Evolutionary conservation across 2,888 invertebrate genomes (phyloP).

Genomic region (Chrysotoxum bicinctum): DNA sequence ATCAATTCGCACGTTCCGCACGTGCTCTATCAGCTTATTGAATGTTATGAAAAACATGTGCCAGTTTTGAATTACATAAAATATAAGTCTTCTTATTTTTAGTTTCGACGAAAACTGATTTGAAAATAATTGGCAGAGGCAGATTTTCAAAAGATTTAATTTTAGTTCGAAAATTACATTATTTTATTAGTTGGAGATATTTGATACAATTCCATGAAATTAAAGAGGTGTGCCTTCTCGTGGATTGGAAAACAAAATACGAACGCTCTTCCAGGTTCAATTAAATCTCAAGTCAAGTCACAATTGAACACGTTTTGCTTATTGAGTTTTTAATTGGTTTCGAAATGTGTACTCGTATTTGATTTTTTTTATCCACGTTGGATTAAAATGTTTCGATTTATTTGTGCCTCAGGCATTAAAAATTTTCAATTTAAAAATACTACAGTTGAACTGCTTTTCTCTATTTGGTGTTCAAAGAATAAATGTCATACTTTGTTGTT

Average conservation of each 20-base stretch:
- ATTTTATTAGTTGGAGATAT: neutral
- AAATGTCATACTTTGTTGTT: too few relatives aligned
- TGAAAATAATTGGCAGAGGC: neutral
- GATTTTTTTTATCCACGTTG: neutral
- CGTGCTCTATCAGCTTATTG: neutral
- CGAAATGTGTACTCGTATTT: neutral
- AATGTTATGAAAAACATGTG: neutral
- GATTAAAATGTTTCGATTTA: neutral
- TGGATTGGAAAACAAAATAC: neutral
- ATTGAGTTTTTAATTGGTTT: conserved; percentile 1
- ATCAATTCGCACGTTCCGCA: neutral
- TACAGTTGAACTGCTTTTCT: too few relatives aligned
- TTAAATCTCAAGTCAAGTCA: conserved; percentile 2
- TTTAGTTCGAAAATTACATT: neutral
- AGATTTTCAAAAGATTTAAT: neutral
- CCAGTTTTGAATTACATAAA: neutral
- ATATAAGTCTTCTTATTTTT: neutral
- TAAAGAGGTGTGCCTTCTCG: neutral
- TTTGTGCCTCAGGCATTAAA: neutral
- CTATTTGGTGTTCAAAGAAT: too few relatives aligned
- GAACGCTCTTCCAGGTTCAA: neutral
- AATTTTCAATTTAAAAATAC: neutral
- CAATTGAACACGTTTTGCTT: neutral
- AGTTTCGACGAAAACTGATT: neutral
- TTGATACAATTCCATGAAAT: neutral